Percentiles rank a stretch among this genome's conserved stretches.
These are phyloP conservation scores for Gopherus evgoodei DNA, from an alignment of 2,113 vertebrate species.

Conservation along the genomic window DNA sequence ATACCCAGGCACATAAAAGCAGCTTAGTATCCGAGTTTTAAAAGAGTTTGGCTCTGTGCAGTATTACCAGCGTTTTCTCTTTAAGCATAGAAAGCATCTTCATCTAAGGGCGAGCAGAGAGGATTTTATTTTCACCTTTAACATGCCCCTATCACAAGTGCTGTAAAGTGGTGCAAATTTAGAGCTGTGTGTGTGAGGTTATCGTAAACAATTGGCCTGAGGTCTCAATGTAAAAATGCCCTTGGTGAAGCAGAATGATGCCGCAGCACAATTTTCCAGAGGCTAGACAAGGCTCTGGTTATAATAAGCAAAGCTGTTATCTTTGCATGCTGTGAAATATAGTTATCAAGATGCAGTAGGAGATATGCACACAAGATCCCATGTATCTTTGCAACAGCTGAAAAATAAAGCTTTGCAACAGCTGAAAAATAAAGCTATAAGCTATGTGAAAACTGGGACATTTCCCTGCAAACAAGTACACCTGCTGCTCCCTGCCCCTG, in stretches of 20 bases:
- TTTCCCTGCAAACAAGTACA: background rate
- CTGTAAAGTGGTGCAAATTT: accelerated
- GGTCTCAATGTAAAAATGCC: background rate
- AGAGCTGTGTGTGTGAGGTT: background rate
- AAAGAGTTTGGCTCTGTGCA: background rate
- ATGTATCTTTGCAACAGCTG: background rate
- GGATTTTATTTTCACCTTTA: background rate
- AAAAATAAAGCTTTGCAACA: background rate
- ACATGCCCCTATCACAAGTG: background rate
- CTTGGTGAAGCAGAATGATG: background rate
- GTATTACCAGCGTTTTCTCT: background rate
- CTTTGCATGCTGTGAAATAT: background rate
- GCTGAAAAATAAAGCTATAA: background rate
- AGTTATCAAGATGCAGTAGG: background rate
- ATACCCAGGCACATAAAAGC: background rate
- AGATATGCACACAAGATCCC: background rate
- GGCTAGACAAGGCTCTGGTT: slow-evolving; percentile 22
- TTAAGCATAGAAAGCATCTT: background rate
- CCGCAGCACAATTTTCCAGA: background rate
- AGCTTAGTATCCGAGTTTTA: background rate
- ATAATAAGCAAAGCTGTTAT: background rate
- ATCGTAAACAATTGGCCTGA: background rate
- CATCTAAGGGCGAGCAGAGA: background rate
- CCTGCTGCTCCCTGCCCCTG: too few species aligned
- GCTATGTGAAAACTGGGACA: background rate